A percentile compares a stretch with the other conserved stretches of the same genome.
Evolutionary conservation across 2,888 invertebrate genomes (phyloP).

Genomic region (Odontocerum albicorne): DNA sequence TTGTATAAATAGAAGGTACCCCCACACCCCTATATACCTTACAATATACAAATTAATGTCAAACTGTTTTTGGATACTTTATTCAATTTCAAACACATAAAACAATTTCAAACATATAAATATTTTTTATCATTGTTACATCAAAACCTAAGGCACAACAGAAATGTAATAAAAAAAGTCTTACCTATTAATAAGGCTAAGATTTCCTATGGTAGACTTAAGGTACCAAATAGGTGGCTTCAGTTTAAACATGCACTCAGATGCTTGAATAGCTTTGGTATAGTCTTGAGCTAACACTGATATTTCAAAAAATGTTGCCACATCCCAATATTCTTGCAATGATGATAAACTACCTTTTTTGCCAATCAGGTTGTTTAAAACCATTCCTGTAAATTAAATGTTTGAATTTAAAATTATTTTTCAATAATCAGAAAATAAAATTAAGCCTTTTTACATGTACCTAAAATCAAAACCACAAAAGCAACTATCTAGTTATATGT

Average conservation of each 20-base stretch:
- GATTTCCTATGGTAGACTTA: constrained; percentile 96
- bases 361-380: constrained; percentile 95
- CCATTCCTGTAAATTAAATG: constrained; percentile 75
- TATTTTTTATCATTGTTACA: background rate
- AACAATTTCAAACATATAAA: background rate
- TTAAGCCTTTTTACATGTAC: too few relatives aligned
- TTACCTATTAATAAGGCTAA: constrained; percentile 81
- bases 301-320: constrained; percentile 98
- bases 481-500: too few relatives aligned
- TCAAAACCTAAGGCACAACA: background rate
- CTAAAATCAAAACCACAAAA: too few relatives aligned
- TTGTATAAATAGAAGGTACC: too few relatives aligned
- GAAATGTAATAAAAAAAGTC: background rate
- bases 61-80: background rate
- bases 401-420: too few relatives aligned
- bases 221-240: constrained; percentile 94
- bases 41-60: too few relatives aligned
- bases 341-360: constrained; percentile 94
- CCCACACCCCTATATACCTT: too few relatives aligned
- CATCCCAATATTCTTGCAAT: constrained; percentile 97
- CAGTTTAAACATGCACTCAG: constrained; percentile 89
- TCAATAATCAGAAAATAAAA: too few relatives aligned
- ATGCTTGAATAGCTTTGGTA: constrained; percentile 94
- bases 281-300: constrained; percentile 97
- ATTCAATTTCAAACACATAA: background rate